A percentile compares a stretch with the other conserved stretches of the same genome.
Conservation (phyloP, 2,113 vertebrate species). For the Ploceus nigricollis region DNA sequence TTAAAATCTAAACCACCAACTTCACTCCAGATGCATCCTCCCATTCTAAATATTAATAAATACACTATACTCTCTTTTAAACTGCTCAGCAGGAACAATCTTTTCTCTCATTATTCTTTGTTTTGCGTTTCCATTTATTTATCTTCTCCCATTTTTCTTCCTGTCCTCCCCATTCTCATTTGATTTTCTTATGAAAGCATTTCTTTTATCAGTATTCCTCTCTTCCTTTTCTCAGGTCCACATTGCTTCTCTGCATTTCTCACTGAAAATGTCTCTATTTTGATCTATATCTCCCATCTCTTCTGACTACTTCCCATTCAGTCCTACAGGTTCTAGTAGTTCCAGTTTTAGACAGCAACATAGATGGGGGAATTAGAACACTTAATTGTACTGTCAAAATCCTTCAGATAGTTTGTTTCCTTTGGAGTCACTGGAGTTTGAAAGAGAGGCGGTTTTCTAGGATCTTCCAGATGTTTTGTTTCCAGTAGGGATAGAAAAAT, state of each 20-base stretch:
- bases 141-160: not conserved
- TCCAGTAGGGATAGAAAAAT: not conserved
- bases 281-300: not conserved
- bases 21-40: not conserved
- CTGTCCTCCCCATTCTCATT: not conserved
- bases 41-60: not conserved
- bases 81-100: not conserved
- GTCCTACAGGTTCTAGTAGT: not conserved
- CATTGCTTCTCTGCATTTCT: not conserved
- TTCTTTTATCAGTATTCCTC: not conserved
- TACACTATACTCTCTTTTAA: not conserved
- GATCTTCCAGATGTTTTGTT: constrained; percentile 23
- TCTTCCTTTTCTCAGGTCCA: not conserved
- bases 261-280: not conserved
- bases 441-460: not conserved
- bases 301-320: not conserved
- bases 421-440: not conserved
- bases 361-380: not conserved
- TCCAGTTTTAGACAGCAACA: not conserved
- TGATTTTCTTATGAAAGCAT: not conserved
- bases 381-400: not conserved
- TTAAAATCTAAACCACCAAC: not conserved
- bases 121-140: not conserved
- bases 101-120: not conserved
- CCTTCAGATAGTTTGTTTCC: not conserved